phyloP scores from a whole-genome alignment of 2,113 vertebrate genomes.

The Lates calcarifer region DNA sequence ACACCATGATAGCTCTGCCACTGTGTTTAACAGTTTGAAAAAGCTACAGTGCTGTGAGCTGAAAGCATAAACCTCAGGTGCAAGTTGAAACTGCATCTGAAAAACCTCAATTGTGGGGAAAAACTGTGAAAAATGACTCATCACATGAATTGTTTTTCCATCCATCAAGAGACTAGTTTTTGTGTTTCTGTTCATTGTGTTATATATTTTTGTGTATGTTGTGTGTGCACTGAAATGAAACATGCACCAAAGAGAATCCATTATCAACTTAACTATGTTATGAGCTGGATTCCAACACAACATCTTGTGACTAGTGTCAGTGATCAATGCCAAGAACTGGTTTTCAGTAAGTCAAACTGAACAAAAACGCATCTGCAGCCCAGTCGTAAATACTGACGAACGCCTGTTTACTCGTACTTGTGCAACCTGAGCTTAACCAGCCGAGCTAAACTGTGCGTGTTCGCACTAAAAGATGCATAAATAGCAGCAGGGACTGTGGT shows the following conservation, averaged over 20 bases:
- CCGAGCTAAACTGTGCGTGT: background rate
- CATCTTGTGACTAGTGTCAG: background rate
- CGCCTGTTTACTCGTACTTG: background rate
- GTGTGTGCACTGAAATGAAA: background rate
- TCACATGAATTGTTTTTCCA: conserved; percentile 20
- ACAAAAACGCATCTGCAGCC: background rate
- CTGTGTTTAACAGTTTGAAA: conserved; percentile 1
- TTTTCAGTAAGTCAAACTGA: background rate
- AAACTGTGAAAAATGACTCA: conserved; percentile 22
- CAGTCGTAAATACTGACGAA: background rate
- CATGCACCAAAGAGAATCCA: background rate
- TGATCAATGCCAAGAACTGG: background rate
- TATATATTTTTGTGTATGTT: background rate
- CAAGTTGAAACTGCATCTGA: conserved; percentile 30
- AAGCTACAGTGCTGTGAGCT: background rate
- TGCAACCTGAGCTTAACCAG: too few relatives aligned
- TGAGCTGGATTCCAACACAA: background rate
- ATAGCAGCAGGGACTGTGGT: background rate
- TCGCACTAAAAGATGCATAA: background rate
- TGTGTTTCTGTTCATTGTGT: background rate
- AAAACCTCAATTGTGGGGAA: conserved; percentile 16
- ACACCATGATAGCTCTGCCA: conserved; percentile 5
- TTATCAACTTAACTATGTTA: background rate
- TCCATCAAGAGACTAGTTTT: background rate
- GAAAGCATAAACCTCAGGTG: conserved; percentile 27